phyloP scores from a whole-genome alignment of 23 tunicate genomes.

The Oikopleura dioica region DNA sequence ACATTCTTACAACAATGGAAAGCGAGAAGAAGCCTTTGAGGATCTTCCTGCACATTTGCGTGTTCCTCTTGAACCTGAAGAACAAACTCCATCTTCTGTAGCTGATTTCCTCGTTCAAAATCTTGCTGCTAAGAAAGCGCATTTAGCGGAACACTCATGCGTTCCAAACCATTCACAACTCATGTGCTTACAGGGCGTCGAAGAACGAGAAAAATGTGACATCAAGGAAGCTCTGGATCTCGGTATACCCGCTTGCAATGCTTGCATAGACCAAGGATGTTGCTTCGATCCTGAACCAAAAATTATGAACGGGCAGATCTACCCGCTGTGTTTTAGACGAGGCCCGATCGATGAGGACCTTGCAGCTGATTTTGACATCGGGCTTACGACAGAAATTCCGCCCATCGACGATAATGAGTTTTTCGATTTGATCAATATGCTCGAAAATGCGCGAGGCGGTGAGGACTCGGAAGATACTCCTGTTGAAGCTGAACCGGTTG shows the following conservation, averaged over 20 bases:
- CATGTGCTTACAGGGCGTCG: neutral
- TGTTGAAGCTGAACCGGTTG: neutral
- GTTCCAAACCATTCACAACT: too few relatives aligned
- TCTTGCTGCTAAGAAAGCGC: too few relatives aligned
- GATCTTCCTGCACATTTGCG: too few relatives aligned
- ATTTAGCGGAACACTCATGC: too few relatives aligned
- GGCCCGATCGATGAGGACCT: neutral
- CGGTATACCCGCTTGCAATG: neutral
- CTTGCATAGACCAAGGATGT: neutral
- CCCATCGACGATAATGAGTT: neutral
- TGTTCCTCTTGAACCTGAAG: too few relatives aligned
- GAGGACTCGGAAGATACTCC: neutral
- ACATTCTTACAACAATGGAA: neutral
- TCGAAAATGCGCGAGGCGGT: neutral
- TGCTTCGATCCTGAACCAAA: neutral
- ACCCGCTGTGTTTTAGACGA: neutral
- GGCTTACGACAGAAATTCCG: neutral
- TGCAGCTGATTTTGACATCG: neutral
- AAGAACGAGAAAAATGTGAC: neutral
- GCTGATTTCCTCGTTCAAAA: too few relatives aligned
- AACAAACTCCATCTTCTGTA: too few relatives aligned
- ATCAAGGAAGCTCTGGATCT: neutral
- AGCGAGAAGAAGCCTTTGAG: too few relatives aligned
- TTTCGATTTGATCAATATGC: neutral
- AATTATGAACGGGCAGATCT: neutral